Percentiles rank a stretch among this genome's conserved stretches.
Conservation (phyloP, 1,140 invertebrate genomes). For the Hydropsyche tenuis region DNA sequence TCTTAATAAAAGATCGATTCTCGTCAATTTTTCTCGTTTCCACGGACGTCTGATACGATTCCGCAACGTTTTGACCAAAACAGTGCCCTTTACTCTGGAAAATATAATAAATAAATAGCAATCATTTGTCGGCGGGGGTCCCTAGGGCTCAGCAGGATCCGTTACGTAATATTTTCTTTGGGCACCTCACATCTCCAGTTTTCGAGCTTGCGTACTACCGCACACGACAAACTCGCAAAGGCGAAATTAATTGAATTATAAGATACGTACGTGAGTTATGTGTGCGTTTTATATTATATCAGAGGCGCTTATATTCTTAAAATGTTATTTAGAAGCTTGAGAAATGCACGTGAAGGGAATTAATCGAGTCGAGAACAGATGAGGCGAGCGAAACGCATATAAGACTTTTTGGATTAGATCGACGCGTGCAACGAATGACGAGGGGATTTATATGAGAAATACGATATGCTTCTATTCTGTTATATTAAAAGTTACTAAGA, state of each 20-base stretch:
- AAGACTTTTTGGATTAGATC: not conserved
- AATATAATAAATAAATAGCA: constrained; percentile 46
- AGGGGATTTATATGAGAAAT: no score
- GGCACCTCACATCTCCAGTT: constrained; percentile 6
- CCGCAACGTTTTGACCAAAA: constrained; percentile 16
- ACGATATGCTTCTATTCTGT: no score
- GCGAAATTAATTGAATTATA: constrained; percentile 46
- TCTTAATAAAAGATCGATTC: no score
- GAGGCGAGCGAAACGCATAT: not conserved
- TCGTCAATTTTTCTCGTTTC: no score
- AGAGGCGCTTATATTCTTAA: no score
- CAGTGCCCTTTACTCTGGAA: constrained; percentile 22
- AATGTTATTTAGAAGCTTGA: no score
- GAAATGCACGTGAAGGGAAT: no score
- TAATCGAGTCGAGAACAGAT: not conserved
- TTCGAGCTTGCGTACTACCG: not conserved
- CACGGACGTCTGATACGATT: constrained; percentile 4
- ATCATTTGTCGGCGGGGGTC: constrained; percentile 38
- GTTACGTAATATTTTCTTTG: constrained; percentile 48
- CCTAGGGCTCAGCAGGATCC: constrained; percentile 36
- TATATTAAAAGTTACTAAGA: no score
- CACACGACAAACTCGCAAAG: constrained; percentile 9
- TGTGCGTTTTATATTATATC: no score
- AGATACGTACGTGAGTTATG: not conserved
- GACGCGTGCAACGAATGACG: no score